A percentile compares a stretch with the other conserved stretches of the same genome.
Evolutionary conservation across 2,888 invertebrate genomes (phyloP).

Genomic region (Cynaeus angustus): DNA sequence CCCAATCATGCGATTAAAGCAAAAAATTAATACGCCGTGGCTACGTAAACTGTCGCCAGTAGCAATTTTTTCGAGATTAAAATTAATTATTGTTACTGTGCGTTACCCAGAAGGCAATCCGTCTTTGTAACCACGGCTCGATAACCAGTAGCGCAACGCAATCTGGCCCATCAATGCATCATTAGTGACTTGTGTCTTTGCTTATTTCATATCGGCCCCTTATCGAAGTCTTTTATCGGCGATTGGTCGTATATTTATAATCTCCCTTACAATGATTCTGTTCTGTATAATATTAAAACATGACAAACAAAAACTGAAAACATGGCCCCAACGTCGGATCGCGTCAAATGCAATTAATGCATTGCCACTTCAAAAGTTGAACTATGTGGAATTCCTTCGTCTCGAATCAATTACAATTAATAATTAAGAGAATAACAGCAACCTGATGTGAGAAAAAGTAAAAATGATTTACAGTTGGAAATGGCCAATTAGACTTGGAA

Average conservation of each 20-base stretch:
- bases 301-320: slow-evolving; percentile 52
- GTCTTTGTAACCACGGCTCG: slow-evolving; percentile 56
- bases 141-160: slow-evolving; percentile 59
- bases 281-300: slow-evolving; percentile 50
- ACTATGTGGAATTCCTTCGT: slow-evolving; percentile 39
- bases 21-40: not conserved
- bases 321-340: slow-evolving; percentile 39
- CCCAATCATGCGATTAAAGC: not conserved
- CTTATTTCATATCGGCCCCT: slow-evolving; percentile 55
- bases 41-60: slow-evolving; percentile 3
- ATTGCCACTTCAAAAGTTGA: slow-evolving; percentile 46
- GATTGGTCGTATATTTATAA: slow-evolving; percentile 49
- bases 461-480: slow-evolving; percentile 24
- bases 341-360: slow-evolving; percentile 50
- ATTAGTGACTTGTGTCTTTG: slow-evolving; percentile 62
- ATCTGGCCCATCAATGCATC: slow-evolving; percentile 60
- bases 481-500: slow-evolving; percentile 38
- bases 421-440: slow-evolving; percentile 34
- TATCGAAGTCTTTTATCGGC: slow-evolving; percentile 50
- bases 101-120: slow-evolving; percentile 52
- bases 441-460: slow-evolving; percentile 20
- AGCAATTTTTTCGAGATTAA: not conserved
- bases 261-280: slow-evolving; percentile 50
- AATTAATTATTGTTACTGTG: slow-evolving; percentile 16
- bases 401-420: slow-evolving; percentile 44